These are phyloP conservation scores for Pristionchus japonicus DNA, from an alignment of 2,888 invertebrate species.

Conservation along the genomic window DNA sequence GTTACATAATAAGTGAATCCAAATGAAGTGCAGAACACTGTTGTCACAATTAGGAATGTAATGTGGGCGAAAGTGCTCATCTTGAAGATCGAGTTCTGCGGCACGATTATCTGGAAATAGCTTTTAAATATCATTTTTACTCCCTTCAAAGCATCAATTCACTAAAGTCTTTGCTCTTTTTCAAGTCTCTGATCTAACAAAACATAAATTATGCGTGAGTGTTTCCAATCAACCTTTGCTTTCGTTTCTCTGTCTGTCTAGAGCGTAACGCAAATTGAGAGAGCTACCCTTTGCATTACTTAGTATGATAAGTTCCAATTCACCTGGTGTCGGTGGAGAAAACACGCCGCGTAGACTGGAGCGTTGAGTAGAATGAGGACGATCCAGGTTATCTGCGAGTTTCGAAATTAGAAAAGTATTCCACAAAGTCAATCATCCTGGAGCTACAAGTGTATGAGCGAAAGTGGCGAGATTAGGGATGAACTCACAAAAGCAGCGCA, in stretches of 20 bases:
- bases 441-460: no score
- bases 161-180: neutral
- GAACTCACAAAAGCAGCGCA: neutral
- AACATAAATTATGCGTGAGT: neutral
- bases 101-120: neutral
- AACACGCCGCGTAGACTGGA: neutral
- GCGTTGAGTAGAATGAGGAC: neutral
- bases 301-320: no score
- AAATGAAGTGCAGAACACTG: neutral
- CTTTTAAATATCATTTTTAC: neutral
- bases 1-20: neutral
- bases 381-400: neutral
- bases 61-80: neutral
- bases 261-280: no score
- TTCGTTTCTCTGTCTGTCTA: neutral
- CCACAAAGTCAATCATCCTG: no score
- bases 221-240: no score
- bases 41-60: neutral
- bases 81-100: neutral
- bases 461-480: neutral
- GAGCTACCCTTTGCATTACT: no score
- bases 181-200: neutral
- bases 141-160: neutral
- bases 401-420: no score
- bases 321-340: neutral